Conservation (phyloP, 2,888 invertebrate genomes). For the Hirtodrosophila confusa region DNA sequence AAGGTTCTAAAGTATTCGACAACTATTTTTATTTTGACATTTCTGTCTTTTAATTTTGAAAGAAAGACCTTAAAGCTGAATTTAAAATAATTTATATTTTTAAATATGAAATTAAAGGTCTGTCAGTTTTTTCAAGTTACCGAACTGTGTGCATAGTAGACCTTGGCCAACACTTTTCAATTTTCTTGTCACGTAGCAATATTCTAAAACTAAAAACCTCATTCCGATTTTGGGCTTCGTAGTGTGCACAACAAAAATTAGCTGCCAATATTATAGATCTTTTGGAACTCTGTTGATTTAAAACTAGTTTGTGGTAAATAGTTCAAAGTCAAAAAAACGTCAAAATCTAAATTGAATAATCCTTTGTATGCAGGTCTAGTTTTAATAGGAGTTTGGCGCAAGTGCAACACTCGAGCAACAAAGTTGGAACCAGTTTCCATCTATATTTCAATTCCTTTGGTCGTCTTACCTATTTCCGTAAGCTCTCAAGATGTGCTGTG, state of each 20-base stretch:
- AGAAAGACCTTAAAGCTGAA: too few relatives aligned
- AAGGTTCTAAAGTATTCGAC: too few relatives aligned
- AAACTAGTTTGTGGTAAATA: constrained; percentile 27
- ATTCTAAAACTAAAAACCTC: not conserved
- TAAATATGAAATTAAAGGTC: too few relatives aligned
- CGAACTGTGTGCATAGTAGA: too few relatives aligned
- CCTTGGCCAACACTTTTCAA: too few relatives aligned
- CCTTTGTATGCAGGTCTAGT: not conserved
- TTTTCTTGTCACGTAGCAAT: too few relatives aligned
- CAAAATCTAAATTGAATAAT: not conserved
- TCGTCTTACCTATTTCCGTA: constrained; percentile 24
- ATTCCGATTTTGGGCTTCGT: constrained; percentile 41
- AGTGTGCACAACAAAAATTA: constrained; percentile 46
- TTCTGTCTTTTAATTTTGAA: too few relatives aligned
- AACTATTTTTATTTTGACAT: too few relatives aligned
- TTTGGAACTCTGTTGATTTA: constrained; percentile 21
- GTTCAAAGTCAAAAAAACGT: too few relatives aligned
- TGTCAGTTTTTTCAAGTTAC: too few relatives aligned
- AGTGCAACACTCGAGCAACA: constrained; percentile 3
- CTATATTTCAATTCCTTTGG: not conserved
- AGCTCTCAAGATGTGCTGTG: constrained; percentile 64
- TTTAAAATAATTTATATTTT: too few relatives aligned
- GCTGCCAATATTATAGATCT: constrained; percentile 14
- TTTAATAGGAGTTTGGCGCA: not conserved
- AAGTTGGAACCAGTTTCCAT: constrained; percentile 3